These are phyloP conservation scores for Thamnaconus septentrionalis DNA, from an alignment of 2,113 vertebrate species.

Conservation along the genomic window DNA sequence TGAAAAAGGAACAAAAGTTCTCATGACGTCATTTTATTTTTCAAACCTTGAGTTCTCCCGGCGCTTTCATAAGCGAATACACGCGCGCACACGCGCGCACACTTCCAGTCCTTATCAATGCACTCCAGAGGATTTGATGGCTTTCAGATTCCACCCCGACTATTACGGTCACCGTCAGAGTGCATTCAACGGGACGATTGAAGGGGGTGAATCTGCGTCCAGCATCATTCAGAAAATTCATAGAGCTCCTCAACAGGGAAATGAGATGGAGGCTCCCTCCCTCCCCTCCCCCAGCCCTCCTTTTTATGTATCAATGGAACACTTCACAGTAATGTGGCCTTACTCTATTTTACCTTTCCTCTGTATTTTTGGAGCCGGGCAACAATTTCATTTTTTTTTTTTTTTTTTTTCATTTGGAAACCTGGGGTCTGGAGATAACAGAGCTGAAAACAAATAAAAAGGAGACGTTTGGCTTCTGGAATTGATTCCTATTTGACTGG, in stretches of 20 bases:
- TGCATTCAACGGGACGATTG: slow-evolving; percentile 59
- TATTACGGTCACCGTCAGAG: slow-evolving; percentile 70
- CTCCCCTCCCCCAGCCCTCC: not conserved
- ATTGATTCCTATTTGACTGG: not conserved
- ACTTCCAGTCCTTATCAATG: slow-evolving; percentile 68
- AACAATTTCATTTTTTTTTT: not conserved
- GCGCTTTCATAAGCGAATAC: not conserved
- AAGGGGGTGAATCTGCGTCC: slow-evolving; percentile 61
- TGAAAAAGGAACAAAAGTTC: not conserved
- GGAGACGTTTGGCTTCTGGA: slow-evolving; percentile 24
- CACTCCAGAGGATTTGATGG: slow-evolving; percentile 72
- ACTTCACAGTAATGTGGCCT: slow-evolving; percentile 61
- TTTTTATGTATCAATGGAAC: slow-evolving; percentile 59
- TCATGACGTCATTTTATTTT: slow-evolving; percentile 1
- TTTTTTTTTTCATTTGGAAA: slow-evolving; percentile 50
- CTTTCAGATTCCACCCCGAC: slow-evolving; percentile 57
- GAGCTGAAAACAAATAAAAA: slow-evolving; percentile 34
- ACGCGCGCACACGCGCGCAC: slow-evolving; percentile 2
- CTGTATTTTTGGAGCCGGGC: slow-evolving; percentile 45
- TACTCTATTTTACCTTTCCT: slow-evolving; percentile 60
- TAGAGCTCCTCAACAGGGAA: slow-evolving; percentile 66
- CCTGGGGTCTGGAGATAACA: slow-evolving; percentile 63
- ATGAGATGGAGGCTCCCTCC: slow-evolving; percentile 61
- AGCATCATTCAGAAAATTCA: slow-evolving; percentile 72
- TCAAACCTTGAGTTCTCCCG: not conserved